A percentile compares a stretch with the other conserved stretches of the same genome.
Conservation (phyloP, 2,113 vertebrate species). For the Pristiophorus japonicus region DNA sequence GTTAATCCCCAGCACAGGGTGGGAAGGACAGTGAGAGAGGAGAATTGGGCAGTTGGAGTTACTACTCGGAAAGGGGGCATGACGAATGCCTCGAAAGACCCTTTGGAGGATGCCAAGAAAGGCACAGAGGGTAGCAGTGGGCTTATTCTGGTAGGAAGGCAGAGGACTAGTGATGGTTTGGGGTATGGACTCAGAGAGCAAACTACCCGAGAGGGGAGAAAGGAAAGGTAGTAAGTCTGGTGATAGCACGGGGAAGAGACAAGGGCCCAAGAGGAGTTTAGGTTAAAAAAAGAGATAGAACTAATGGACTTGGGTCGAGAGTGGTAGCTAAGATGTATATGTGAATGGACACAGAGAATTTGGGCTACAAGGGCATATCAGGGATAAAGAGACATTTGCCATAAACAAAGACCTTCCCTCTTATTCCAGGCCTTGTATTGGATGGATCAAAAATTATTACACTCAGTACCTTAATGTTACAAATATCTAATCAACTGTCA, state of each 20-base stretch:
- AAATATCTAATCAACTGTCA: too few species aligned
- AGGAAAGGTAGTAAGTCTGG: neutral
- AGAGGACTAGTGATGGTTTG: too few species aligned
- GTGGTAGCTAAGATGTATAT: too few species aligned
- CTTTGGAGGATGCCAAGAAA: too few species aligned
- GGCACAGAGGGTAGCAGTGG: too few species aligned
- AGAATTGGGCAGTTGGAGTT: too few species aligned
- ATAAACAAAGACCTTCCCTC: neutral
- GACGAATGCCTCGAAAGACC: too few species aligned
- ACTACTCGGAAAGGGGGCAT: too few species aligned
- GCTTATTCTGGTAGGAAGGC: too few species aligned
- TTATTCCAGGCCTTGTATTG: neutral
- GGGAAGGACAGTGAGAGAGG: too few species aligned
- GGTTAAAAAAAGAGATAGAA: neutral
- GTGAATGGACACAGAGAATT: neutral
- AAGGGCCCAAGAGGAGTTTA: neutral
- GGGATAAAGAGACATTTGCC: neutral
- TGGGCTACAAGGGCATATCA: neutral
- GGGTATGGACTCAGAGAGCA: neutral
- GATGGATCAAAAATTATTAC: neutral
- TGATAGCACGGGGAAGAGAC: neutral
- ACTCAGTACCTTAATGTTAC: neutral
- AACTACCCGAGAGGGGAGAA: neutral
- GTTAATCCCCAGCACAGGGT: too few species aligned
- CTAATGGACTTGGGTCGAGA: neutral